Evolutionary conservation across 2,888 invertebrate species (phyloP).

Genomic region (Trachelus tabidus): DNA sequence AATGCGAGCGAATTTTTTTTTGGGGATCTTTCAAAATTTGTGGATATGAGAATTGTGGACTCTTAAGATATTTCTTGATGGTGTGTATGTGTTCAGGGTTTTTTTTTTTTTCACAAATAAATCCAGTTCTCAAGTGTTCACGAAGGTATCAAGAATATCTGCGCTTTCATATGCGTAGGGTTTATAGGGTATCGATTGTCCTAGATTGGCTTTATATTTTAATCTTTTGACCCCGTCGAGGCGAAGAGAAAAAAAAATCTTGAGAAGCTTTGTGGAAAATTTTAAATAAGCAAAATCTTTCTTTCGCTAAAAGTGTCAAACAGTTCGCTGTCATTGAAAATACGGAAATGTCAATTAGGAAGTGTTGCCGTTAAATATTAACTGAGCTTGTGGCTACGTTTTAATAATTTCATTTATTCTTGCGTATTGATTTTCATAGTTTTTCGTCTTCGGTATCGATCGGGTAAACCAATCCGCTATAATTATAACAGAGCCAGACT

Average conservation of each 20-base stretch:
- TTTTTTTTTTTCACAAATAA: neutral
- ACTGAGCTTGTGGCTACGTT: too few relatives aligned
- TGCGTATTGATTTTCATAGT: too few relatives aligned
- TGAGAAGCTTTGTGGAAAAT: conserved; percentile 32
- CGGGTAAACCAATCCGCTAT: too few relatives aligned
- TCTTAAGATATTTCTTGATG: neutral
- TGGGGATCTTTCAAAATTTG: neutral
- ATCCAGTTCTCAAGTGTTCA: neutral
- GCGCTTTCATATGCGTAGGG: conserved; percentile 6
- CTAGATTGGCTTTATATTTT: conserved; percentile 35
- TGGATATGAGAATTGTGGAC: neutral
- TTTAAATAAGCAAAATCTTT: conserved; percentile 27
- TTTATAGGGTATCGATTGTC: conserved; percentile 38
- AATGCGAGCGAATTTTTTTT: too few relatives aligned
- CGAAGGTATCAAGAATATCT: conserved; percentile 16
- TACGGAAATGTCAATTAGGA: neutral
- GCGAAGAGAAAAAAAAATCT: conserved; percentile 17
- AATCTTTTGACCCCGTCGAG: conserved; percentile 14
- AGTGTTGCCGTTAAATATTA: too few relatives aligned
- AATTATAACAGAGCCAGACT: too few relatives aligned
- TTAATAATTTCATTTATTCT: too few relatives aligned
- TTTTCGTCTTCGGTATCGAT: too few relatives aligned
- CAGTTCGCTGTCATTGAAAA: too few relatives aligned
- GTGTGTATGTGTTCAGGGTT: neutral
- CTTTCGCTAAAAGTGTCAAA: neutral